Base-by-base conservation (phyloP, 2,113 vertebrate species). In the Sorex araneus region DNA sequence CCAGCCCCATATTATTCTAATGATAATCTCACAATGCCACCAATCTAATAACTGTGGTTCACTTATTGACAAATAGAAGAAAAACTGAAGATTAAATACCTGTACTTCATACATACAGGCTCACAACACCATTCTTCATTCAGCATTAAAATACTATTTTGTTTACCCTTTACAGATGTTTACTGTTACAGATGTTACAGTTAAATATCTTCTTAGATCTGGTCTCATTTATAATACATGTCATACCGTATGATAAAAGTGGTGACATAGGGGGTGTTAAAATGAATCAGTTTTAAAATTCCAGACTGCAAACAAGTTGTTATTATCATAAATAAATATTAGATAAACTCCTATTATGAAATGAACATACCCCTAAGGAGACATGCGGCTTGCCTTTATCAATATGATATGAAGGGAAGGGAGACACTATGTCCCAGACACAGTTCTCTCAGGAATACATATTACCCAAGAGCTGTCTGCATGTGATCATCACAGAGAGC, bases 401-500 rank as follows among this genome's bases (percentile, higher is more conserved):
- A 94, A 70, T 75, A 89, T 36, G 40, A 67, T 60, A 34, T 19
- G 5, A 57, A 57, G 63, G 57, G 66, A 36, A 47, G 16, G 12
- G 12, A 16, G 19, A 60, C 57, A 23, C 18, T 60, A 60, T 73
- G 25, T 84, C 8, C 28, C 76, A 91, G 32, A 69, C 78, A 3
- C 54, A 85, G 19, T 79, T 70, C 73, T 89, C 30, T 74, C 54
- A 87, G 45, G 28, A 84, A 92, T 12, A 57, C 28, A 54, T 25
- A 90, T 30, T 67, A 90, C 64, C 64, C 36, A 91, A 91, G 64
- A 94, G 89, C 19, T 47, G 47, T 79, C 47, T 78, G 30, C 30
- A 78, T 50, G 25, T 43, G 43, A 82, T 78, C 77, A 82, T 82
- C 40, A 71, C 66, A 94, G 40, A 84, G 50, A 87, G 77, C 4